Conservation (phyloP, 2,113 vertebrate genomes). For the Syrmaticus mikado region DNA sequence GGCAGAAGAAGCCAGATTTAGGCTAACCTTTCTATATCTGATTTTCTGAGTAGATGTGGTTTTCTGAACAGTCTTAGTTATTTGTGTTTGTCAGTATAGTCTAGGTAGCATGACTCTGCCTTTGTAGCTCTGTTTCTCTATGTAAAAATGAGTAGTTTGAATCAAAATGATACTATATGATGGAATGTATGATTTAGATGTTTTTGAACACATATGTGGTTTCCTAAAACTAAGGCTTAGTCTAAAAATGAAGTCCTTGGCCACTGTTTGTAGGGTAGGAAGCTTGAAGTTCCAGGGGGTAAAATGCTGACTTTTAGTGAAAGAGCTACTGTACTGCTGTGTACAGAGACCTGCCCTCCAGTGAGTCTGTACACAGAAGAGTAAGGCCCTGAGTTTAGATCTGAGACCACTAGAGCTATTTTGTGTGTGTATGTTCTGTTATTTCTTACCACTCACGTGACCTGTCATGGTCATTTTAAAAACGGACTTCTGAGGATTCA, state of each 20-base stretch:
- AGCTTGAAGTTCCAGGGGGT: not conserved
- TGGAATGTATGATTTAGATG: constrained; percentile 1
- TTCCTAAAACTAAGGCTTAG: constrained; percentile 38
- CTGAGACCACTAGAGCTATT: not conserved
- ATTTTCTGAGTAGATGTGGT: not conserved
- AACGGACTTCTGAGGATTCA: not conserved
- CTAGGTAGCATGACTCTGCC: not conserved
- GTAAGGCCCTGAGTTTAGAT: not conserved
- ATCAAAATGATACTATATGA: not conserved
- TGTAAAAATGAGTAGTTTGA: not conserved
- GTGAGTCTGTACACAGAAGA: not conserved
- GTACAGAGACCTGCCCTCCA: not conserved
- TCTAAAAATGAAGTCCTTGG: constrained; percentile 26
- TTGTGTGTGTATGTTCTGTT: not conserved
- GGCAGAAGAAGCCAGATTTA: not conserved
- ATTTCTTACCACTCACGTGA: not conserved
- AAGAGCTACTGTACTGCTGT: not conserved
- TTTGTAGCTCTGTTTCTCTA: not conserved
- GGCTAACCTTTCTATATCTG: not conserved
- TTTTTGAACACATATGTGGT: not conserved
- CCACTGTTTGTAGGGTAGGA: not conserved
- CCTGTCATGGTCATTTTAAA: not conserved
- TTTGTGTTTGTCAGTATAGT: not conserved
- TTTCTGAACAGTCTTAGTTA: not conserved
- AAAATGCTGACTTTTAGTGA: not conserved